Base-by-base conservation (phyloP, 1,140 invertebrate genomes). In the Drosophila mauritiana region DNA sequence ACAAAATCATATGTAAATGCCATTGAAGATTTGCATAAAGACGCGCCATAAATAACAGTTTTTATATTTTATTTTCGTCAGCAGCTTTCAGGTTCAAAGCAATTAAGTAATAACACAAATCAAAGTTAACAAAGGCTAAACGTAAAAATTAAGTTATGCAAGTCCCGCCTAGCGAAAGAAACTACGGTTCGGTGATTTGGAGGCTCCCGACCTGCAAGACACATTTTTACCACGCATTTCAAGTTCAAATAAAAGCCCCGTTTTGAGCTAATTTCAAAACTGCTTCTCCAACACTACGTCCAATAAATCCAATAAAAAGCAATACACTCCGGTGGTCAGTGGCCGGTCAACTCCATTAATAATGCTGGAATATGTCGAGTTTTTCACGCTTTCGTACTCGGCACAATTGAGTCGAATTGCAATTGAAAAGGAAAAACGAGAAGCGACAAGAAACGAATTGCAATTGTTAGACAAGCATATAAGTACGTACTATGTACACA, bases 91-190 rank as follows among this genome's bases (percentile, higher is more conserved):
- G 83, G 83, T 86, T 86, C 83, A 86, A 86, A 88, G 83, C 83
- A 83, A 86, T 86, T 86, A 86, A 86, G 83, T 86, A 83, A 86
- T 83, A 86, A 88, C 81, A 86, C 83, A 86, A 83, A 86, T 86
- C 83, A 86, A 86, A 86, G 45, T 31, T 81, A 69, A 49, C 57
- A 64, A 77, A 63, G 56, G 25, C 45, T 22, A 75, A 36, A 55
- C 7, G 34, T 46, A 57, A 70, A 72, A 65, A 55, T 25, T 57
- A 39, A 85, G 68, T 86, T 86, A 86, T 86, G 82, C 83, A 86
- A 86, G 80, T 54, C 55, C 11, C 15, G 37, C 59, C 31, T 62
- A 54, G 76, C 73, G 75, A 80, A 80, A 77, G 77, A 85, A 78
- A 86, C 73, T 69, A 78, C 64, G 78, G 73, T 73, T 82, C 20